These are phyloP conservation scores for Rhinichthys osculus DNA, from an alignment of 2,797 vertebrate species.

Conservation along the genomic window DNA sequence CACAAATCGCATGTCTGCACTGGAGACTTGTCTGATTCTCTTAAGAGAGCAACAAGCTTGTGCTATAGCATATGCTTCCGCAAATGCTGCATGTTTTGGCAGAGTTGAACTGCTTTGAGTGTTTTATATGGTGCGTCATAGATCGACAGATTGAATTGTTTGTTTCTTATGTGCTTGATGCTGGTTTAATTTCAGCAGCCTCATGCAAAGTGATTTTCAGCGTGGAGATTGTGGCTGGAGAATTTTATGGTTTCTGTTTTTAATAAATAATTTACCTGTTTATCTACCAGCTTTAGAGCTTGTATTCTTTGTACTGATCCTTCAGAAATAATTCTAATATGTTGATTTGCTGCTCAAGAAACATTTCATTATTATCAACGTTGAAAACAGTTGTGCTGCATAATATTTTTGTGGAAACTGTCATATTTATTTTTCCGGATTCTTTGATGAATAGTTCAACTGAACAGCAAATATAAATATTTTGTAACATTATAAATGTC, in stretches of 20 bases:
- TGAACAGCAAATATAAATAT: no score
- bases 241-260: not conserved
- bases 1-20: not conserved
- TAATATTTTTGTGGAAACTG: not conserved
- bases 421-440: no score
- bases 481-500: no score
- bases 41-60: conserved; percentile 11
- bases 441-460: no score
- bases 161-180: not conserved
- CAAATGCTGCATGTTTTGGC: conserved; percentile 5
- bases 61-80: conserved; percentile 8
- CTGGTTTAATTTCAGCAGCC: not conserved
- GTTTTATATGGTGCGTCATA: not conserved
- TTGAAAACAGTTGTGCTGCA: not conserved
- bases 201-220: not conserved
- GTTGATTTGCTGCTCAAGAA: not conserved
- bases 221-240: not conserved
- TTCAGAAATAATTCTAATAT: not conserved
- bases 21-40: conserved; percentile 19
- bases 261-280: not conserved
- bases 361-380: not conserved
- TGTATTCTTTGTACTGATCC: no score
- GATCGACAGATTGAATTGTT: not conserved
- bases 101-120: not conserved
- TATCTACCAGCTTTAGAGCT: not conserved